Conservation (phyloP, 2,797 vertebrate genomes). For the Periparus ater region DNA sequence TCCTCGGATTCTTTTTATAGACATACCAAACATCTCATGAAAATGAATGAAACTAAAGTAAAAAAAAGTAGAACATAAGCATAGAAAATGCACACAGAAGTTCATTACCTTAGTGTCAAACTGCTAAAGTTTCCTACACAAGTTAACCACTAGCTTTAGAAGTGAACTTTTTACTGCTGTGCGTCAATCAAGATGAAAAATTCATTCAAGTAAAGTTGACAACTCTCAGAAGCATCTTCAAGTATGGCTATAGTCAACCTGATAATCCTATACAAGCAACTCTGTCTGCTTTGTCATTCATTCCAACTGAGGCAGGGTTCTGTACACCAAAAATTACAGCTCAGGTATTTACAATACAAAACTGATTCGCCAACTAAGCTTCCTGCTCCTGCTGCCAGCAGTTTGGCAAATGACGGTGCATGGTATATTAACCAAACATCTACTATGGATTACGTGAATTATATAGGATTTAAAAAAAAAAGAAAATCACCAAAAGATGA, state of each 20-base stretch:
- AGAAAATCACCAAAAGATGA: background rate
- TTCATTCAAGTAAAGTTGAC: constrained; percentile 99
- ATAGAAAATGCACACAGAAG: constrained; percentile 84
- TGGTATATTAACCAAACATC: constrained; percentile 27
- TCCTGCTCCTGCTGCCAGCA: constrained; percentile 69
- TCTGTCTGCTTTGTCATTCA: constrained; percentile 70
- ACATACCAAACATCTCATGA: constrained; percentile 88
- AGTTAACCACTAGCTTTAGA: constrained; percentile 89
- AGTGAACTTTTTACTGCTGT: constrained; percentile 84
- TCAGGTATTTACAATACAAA: constrained; percentile 77
- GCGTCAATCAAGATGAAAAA: constrained; percentile 87
- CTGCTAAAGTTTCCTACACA: constrained; percentile 85
- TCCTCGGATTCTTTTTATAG: constrained; percentile 82
- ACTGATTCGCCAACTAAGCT: constrained; percentile 54
- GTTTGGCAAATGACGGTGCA: constrained; percentile 79
- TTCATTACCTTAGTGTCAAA: constrained; percentile 95
- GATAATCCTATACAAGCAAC: constrained; percentile 84
- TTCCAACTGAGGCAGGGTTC: constrained; percentile 88
- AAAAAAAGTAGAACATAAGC: constrained; percentile 77
- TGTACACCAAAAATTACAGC: constrained; percentile 85
- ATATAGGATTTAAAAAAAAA: background rate
- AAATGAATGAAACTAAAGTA: constrained; percentile 83
- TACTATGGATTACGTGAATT: background rate
- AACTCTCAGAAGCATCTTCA: constrained; percentile 92
- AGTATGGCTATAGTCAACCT: constrained; percentile 97